Evolutionary conservation across 2,797 vertebrate genomes (phyloP).

Genomic region (Gobionotothen gibberifrons): DNA sequence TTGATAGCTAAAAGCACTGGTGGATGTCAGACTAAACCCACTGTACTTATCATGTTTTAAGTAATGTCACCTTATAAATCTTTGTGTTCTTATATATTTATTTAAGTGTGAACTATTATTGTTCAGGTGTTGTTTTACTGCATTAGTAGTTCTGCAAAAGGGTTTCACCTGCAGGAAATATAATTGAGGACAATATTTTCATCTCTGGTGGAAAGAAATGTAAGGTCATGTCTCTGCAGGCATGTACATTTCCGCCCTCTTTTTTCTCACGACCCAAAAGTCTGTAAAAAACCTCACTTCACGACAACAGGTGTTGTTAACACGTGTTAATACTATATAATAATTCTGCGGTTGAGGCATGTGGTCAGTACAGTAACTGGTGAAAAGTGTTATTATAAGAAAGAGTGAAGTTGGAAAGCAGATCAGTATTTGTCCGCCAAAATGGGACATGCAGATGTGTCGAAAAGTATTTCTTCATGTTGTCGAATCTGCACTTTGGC

Average conservation of each 20-base stretch:
- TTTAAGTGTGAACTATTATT: constrained; percentile 12
- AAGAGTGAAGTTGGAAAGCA: constrained; percentile 11
- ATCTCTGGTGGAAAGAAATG: constrained; percentile 73
- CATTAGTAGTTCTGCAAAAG: not conserved
- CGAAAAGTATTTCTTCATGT: not conserved
- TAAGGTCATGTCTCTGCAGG: constrained; percentile 76
- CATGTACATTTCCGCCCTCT: constrained; percentile 69
- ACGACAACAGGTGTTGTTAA: constrained; percentile 56
- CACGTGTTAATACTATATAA: constrained; percentile 32
- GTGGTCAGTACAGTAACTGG: constrained; percentile 32
- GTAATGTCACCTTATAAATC: constrained; percentile 1
- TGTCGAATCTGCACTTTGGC: constrained; percentile 47
- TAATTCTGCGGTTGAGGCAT: constrained; percentile 23
- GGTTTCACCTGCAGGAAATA: constrained; percentile 48
- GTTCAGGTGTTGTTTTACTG: not conserved
- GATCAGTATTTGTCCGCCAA: constrained; percentile 30
- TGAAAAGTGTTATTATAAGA: constrained; percentile 27
- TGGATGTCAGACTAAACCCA: constrained; percentile 20
- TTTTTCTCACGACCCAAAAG: constrained; percentile 63
- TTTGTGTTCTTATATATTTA: not conserved
- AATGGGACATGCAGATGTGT: constrained; percentile 35
- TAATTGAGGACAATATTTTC: constrained; percentile 55
- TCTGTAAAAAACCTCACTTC: constrained; percentile 25
- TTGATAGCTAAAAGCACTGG: constrained; percentile 52
- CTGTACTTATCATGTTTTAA: constrained; percentile 7